Percentiles rank a stretch among this genome's conserved stretches.
Conservation (phyloP, 1,140 invertebrate genomes). For the Periplaneta americana region DNA sequence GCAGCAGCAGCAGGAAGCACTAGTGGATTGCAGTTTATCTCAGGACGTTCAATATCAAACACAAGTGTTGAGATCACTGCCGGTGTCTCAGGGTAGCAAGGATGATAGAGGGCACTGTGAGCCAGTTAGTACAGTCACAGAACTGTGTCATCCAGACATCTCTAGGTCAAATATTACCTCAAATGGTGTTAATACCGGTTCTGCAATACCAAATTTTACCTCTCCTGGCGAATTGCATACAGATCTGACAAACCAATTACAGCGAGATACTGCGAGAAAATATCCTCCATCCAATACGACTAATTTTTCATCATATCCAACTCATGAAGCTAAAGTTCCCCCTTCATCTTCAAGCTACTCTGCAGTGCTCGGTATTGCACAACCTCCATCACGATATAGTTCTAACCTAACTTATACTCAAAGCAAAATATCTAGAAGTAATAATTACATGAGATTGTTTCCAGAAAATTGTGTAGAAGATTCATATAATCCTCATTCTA, state of each 20-base stretch:
- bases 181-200: background rate
- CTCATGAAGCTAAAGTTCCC: background rate
- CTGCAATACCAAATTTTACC: background rate
- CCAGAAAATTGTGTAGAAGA: background rate
- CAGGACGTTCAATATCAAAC: background rate
- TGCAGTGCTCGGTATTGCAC: background rate
- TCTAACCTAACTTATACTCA: conserved; percentile 6
- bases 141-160: background rate
- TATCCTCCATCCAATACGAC: background rate
- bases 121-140: background rate
- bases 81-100: background rate
- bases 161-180: background rate
- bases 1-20: background rate
- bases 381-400: conserved; percentile 3
- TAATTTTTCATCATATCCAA: background rate
- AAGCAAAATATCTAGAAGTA: background rate
- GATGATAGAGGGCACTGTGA: background rate
- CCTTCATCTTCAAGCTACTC: background rate
- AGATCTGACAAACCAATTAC: background rate
- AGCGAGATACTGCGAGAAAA: background rate
- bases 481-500: background rate
- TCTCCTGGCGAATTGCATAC: background rate
- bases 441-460: background rate
- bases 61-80: background rate
- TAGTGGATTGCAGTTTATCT: background rate